These are phyloP conservation scores for Oceanodroma tethys DNA, from an alignment of 2,113 vertebrate genomes.

Conservation along the genomic window DNA sequence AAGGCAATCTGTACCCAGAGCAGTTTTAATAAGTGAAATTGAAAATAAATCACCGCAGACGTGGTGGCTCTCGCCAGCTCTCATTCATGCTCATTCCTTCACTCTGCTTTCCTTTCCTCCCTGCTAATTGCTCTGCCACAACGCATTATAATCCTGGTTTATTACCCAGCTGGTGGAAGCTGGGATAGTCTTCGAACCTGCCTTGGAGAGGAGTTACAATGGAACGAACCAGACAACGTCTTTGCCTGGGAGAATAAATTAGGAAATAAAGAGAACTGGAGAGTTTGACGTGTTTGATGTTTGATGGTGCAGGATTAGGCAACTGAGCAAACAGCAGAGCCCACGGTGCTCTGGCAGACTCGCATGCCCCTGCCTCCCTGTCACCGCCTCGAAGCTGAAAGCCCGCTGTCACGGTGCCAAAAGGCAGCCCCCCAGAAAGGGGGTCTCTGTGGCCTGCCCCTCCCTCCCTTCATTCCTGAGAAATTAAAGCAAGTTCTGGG, in stretches of 20 bases:
- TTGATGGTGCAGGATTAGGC: not conserved
- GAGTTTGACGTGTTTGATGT: not conserved
- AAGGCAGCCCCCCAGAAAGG: not conserved
- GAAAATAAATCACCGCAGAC: not conserved
- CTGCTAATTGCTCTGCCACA: not conserved
- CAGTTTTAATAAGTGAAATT: not conserved
- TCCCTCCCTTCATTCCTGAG: not conserved
- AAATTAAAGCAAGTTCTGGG: conserved; percentile 7
- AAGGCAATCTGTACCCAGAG: not conserved
- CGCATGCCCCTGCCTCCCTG: not conserved
- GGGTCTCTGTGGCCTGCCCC: not conserved
- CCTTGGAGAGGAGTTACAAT: not conserved
- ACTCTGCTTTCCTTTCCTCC: not conserved
- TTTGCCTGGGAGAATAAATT: not conserved
- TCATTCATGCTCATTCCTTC: not conserved
- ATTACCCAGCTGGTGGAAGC: not conserved
- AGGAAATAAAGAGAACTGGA: not conserved
- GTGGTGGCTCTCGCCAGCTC: not conserved
- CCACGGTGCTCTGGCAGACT: not conserved
- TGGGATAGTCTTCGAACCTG: not conserved
- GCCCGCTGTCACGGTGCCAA: not conserved
- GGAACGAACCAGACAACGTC: not conserved
- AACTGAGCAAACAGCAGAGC: not conserved
- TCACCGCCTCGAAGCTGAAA: not conserved
- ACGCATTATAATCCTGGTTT: not conserved